A percentile compares a stretch with the other conserved stretches of the same genome.
These are phyloP conservation scores for Myotis yumanensis DNA, from an alignment of 2,113 vertebrate genomes.

Conservation along the genomic window DNA sequence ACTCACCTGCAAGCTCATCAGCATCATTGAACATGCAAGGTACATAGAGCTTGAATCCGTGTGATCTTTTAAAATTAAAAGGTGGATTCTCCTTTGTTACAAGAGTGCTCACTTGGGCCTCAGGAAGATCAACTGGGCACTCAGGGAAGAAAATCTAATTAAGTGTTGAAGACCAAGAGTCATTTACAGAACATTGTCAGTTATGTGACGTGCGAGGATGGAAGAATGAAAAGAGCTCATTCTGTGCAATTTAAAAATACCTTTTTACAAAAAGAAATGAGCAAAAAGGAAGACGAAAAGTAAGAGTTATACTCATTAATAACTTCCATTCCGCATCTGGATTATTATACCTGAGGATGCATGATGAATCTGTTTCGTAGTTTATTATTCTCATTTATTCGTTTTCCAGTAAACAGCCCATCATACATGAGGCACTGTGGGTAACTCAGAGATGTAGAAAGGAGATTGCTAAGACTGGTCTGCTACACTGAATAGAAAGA, in stretches of 20 bases:
- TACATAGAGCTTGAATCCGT: neutral
- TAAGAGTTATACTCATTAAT: neutral
- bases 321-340: neutral
- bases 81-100: neutral
- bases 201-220: neutral
- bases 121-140: neutral
- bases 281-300: neutral
- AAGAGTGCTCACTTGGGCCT: neutral
- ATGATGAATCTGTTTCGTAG: neutral
- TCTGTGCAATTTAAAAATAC: neutral
- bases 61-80: neutral
- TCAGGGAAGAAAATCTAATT: neutral
- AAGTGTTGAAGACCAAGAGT: neutral
- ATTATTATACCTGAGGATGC: neutral
- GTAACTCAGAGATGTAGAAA: neutral
- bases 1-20: neutral
- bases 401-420: neutral
- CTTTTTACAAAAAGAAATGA: neutral
- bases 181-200: neutral
- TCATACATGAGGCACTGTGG: neutral
- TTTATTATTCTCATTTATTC: neutral
- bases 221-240: neutral
- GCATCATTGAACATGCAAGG: neutral
- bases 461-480: neutral
- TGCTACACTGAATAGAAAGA: neutral